phyloP scores from a whole-genome alignment of 2,113 vertebrate genomes.

The Turnix velox region DNA sequence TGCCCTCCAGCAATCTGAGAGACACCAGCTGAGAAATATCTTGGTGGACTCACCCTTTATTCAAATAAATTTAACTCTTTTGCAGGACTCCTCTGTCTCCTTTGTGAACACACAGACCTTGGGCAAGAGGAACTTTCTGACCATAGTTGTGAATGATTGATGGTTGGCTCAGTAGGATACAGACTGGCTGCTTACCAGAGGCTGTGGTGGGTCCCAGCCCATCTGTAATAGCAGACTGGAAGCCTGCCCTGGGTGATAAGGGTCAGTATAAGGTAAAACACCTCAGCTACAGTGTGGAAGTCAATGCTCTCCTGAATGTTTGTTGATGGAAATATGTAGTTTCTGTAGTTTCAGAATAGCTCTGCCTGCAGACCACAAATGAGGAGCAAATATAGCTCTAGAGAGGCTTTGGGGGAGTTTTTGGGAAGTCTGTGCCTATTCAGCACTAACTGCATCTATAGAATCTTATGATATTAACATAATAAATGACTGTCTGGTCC shows the following conservation, averaged over 20 bases:
- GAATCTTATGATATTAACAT: not conserved
- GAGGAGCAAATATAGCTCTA: not conserved
- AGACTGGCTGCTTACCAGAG: too few species aligned
- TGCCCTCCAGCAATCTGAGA: too few species aligned
- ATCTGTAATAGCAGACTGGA: too few species aligned
- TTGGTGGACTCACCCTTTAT: too few species aligned
- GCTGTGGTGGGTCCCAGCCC: not conserved
- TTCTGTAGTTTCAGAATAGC: not conserved
- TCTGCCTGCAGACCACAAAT: not conserved
- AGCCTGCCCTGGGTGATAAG: not conserved
- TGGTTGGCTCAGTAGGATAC: fast-evolving
- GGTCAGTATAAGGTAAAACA: not conserved
- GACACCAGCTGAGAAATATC: too few species aligned
- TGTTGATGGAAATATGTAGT: not conserved
- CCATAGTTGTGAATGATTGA: fast-evolving
- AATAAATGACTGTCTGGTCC: not conserved
- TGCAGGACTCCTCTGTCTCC: too few species aligned
- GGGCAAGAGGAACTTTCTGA: too few species aligned
- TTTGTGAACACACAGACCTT: too few species aligned
- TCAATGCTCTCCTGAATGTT: not conserved
- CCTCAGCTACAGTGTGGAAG: not conserved
- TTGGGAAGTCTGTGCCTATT: not conserved
- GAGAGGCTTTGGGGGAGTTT: not conserved
- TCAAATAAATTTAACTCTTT: too few species aligned
- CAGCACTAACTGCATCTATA: not conserved